These are phyloP conservation scores for Scotopteryx bipunctaria DNA, from an alignment of 2,888 invertebrate genomes.

Conservation along the genomic window DNA sequence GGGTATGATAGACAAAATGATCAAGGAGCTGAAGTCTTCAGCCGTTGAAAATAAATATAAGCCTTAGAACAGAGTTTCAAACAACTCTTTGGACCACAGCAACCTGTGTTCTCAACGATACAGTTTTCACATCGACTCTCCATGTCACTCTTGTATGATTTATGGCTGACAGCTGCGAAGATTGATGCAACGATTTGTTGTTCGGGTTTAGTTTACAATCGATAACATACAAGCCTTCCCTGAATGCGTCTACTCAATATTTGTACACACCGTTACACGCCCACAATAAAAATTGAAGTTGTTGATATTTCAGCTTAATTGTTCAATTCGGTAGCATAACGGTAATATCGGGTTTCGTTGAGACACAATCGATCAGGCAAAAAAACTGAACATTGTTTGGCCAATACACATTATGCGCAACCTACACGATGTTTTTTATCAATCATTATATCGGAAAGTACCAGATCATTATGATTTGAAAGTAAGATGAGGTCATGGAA, in stretches of 20 bases:
- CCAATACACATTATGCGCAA: conserved; percentile 18
- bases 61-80: no score
- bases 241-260: conserved; percentile 21
- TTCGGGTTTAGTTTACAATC: not conserved
- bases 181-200: not conserved
- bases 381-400: conserved; percentile 24
- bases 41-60: no score
- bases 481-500: conserved; percentile 27
- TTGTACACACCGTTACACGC: conserved; percentile 37
- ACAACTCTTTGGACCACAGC: no score
- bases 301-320: conserved; percentile 38
- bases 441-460: conserved; percentile 22
- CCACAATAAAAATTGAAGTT: conserved; percentile 33
- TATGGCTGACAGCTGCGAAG: not conserved
- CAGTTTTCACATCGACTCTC: no score
- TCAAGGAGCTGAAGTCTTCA: no score
- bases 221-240: not conserved
- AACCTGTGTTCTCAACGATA: no score
- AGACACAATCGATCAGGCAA: conserved; percentile 26
- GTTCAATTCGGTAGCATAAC: conserved; percentile 37
- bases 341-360: conserved; percentile 25
- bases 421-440: conserved; percentile 26
- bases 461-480: conserved; percentile 23
- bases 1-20: not conserved
- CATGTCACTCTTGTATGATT: no score